Base-by-base conservation (phyloP, 2,888 invertebrate species). In the Ceratothoa steindachneri region DNA sequence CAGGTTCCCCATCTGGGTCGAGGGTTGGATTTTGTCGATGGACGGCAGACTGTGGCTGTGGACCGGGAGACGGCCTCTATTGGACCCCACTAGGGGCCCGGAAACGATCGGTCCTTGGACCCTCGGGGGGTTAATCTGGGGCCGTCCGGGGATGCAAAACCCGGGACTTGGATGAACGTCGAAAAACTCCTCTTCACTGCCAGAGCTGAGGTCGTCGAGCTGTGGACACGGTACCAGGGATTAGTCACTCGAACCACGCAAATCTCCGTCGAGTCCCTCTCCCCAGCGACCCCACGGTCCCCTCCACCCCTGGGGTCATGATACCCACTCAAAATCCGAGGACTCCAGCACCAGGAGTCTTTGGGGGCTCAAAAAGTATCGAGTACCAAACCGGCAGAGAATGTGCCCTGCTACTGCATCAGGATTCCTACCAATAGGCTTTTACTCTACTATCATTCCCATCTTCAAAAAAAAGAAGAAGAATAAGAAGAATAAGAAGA, bases 201-300 rank as follows among this genome's bases (percentile, higher is more conserved):
- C 78, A 24, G 78, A 78, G 69, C 78, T 78, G 67, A 78, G 71
- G 69, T 78, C 78, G 64, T 78, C 78, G 67, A 78, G 69, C 78
- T 78, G 78, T 67, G 73, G 73, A 72, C 30, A 66, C 24, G 73
- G 69, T 65, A 69, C n/a, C 41, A 41, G 15, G 41, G 41, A 41
- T 41, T 41, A 41, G 41, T 41, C 5, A 41, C 19, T 24, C 41
- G 19, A 67, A 19, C 31, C 27, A 30, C 22, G 30, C n/a, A n/a
- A n/a, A n/a, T n/a, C n/a, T n/a, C n/a, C n/a, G n/a, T n/a, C n/a
- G n/a, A n/a, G n/a, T n/a, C n/a, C n/a, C n/a, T n/a, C n/a, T n/a
- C n/a, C n/a, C n/a, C n/a, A n/a, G n/a, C n/a, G n/a, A n/a, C n/a
- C n/a, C n/a, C n/a, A n/a, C n/a, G n/a, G n/a, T n/a, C n/a, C n/a